A percentile compares a stretch with the other conserved stretches of the same genome.
Evolutionary conservation across 2,113 vertebrate species (phyloP).

Genomic region (Pteruthius melanotis): DNA sequence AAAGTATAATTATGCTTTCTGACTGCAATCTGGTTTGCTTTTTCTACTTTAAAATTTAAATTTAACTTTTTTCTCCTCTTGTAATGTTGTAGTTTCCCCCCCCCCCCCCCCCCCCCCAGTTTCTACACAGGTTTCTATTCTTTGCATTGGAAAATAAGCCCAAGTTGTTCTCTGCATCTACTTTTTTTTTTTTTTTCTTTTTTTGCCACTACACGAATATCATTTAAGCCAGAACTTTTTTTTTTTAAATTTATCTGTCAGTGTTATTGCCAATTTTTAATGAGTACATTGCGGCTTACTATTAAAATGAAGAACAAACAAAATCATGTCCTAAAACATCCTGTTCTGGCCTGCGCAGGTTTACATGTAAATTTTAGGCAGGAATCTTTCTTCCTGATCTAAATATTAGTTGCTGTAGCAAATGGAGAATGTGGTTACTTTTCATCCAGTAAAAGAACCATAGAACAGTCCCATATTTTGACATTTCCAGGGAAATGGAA

Average conservation of each 20-base stretch:
- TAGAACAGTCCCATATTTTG: background rate
- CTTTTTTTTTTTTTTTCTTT: background rate
- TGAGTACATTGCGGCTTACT: background rate
- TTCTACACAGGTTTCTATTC: background rate
- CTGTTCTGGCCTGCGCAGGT: constrained; percentile 8
- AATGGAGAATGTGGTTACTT: background rate
- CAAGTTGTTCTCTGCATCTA: background rate
- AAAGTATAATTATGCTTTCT: background rate
- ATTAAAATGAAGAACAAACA: constrained; percentile 24
- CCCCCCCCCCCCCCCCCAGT: no score
- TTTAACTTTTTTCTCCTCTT: background rate
- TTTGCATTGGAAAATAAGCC: background rate
- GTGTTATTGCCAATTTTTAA: constrained; percentile 9
- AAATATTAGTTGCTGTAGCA: background rate
- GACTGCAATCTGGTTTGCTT: background rate
- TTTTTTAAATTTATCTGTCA: background rate
- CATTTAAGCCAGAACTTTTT: background rate
- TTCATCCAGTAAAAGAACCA: background rate
- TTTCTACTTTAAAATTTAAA: background rate
- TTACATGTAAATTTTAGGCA: background rate
- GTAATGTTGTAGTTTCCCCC: background rate
- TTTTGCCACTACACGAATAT: background rate
- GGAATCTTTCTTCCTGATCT: background rate
- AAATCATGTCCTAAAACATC: constrained; percentile 6
- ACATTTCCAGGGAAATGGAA: background rate